Base-by-base conservation (phyloP, 1,140 invertebrate species). In the Saccostrea glomerata region DNA sequence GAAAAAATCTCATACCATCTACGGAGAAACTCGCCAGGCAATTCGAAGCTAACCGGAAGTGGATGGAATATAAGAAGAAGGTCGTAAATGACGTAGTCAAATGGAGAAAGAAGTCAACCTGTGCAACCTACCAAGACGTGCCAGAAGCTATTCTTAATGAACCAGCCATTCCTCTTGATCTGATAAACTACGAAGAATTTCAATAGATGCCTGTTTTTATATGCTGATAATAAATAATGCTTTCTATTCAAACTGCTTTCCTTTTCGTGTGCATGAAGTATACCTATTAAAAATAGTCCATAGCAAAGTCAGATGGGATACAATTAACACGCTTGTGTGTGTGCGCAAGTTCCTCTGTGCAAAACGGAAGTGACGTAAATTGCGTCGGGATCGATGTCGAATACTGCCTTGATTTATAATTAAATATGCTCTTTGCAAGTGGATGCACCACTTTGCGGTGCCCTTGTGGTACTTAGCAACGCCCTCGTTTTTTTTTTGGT, bases 1-100 rank as follows among this genome's bases (percentile, higher is more conserved):
- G 87, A 9, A 30, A 91, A 40, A 40, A 55, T n/a, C 40, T 85
- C 0, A 56, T 91, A 13, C 89, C 87, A 12, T 70, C 87, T 2
- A 88, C 82, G n/a, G 17, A 56, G 66, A 58, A 89, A 60, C 84
- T 89, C 47, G 85, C 30, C 0, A 23, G 66, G 17, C 55, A 36
- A 56, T 88, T 87, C 82, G 73, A 90, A 40, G 55, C 36, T 0
- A 90, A 88, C 60, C 56, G 85, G 55, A 56, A 66, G 15, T 91
- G 90, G 90, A 83, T 84, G 30, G 87, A 87, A 63, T 91, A 90
- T 63, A 91, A 91, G 58, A 84, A 88, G 54, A 56, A 84, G 56
- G 20, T 90, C 6, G 86, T 91, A 12, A 56, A 85, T 20, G 87
- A 88, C n/a, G 84, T 91, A 9, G 77, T 86, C 1, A 55, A 77